Evolutionary conservation across 2,888 invertebrate species (phyloP).

Genomic region (Ischnus inquisitorius): DNA sequence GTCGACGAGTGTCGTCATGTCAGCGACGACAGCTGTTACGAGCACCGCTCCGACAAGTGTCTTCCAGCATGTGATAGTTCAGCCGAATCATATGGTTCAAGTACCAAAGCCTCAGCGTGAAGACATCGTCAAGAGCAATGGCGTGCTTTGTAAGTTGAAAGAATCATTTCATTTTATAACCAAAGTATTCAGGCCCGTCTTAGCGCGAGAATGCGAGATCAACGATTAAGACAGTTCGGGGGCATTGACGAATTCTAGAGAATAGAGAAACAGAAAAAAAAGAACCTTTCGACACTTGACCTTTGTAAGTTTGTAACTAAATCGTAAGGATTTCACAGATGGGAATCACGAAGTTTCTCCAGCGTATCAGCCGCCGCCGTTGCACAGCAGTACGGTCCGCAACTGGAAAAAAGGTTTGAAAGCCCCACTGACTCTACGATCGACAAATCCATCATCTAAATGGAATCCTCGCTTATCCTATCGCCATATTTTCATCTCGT

Average conservation of each 20-base stretch:
- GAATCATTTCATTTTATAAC: neutral
- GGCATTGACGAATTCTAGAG: neutral
- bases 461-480: slow-evolving; percentile 61
- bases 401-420: slow-evolving; percentile 85
- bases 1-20: slow-evolving; percentile 81
- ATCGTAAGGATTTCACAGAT: slow-evolving; percentile 84
- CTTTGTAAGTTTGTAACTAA: slow-evolving; percentile 80
- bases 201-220: neutral
- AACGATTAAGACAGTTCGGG: slow-evolving; percentile 9
- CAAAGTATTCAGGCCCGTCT: neutral
- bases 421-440: slow-evolving; percentile 68
- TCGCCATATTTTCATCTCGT: slow-evolving; percentile 65
- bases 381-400: slow-evolving; percentile 82
- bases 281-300: slow-evolving; percentile 45
- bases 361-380: slow-evolving; percentile 83
- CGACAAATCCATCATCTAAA: slow-evolving; percentile 59
- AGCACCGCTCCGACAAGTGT: slow-evolving; percentile 82
- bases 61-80: slow-evolving; percentile 91
- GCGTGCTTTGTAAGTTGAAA: slow-evolving; percentile 81
- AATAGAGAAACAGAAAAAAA: slow-evolving; percentile 32
- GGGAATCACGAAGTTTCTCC: slow-evolving; percentile 83
- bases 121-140: slow-evolving; percentile 82
- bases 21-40: slow-evolving; percentile 80
- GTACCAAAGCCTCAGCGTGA: slow-evolving; percentile 85
- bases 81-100: slow-evolving; percentile 92